These are phyloP conservation scores for Epinotia ramella DNA, from an alignment of 2,888 invertebrate genomes.

Conservation along the genomic window DNA sequence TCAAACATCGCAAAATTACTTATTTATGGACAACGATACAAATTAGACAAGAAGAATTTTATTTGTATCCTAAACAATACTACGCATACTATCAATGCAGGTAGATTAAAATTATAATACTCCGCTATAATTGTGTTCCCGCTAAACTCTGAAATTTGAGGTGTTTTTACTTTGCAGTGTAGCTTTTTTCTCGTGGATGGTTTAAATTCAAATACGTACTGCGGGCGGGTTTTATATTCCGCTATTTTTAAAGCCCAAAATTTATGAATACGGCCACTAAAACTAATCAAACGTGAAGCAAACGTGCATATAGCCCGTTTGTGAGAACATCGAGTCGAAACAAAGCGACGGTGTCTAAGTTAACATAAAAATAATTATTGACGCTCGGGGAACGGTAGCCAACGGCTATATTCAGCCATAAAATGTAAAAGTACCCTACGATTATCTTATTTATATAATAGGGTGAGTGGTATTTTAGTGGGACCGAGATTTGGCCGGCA, in stretches of 20 bases:
- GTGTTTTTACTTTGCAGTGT: too few species aligned
- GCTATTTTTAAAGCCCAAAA: slow-evolving; percentile 57
- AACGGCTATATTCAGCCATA: slow-evolving; percentile 50
- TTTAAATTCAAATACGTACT: neutral
- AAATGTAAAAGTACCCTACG: slow-evolving; percentile 51
- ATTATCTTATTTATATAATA: slow-evolving; percentile 47
- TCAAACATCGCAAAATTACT: too few species aligned
- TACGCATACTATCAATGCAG: too few species aligned
- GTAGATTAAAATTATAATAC: too few species aligned
- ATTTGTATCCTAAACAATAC: too few species aligned
- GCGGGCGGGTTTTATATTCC: neutral
- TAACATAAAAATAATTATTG: slow-evolving; percentile 64
- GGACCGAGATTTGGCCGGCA: slow-evolving; percentile 8
- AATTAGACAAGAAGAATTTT: too few species aligned
- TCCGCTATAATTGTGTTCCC: too few species aligned
- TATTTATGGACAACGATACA: too few species aligned
- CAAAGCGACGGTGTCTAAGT: slow-evolving; percentile 63
- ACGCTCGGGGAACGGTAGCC: slow-evolving; percentile 63
- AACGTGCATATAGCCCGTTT: slow-evolving; percentile 61
- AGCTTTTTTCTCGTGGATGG: too few species aligned
- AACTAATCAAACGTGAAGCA: slow-evolving; percentile 61
- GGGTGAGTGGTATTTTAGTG: slow-evolving; percentile 15
- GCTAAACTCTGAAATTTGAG: too few species aligned
- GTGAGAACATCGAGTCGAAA: slow-evolving; percentile 58
- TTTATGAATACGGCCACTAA: slow-evolving; percentile 59